phyloP scores from a whole-genome alignment of 2,888 invertebrate species.

The Osedax fenrisi region DNA sequence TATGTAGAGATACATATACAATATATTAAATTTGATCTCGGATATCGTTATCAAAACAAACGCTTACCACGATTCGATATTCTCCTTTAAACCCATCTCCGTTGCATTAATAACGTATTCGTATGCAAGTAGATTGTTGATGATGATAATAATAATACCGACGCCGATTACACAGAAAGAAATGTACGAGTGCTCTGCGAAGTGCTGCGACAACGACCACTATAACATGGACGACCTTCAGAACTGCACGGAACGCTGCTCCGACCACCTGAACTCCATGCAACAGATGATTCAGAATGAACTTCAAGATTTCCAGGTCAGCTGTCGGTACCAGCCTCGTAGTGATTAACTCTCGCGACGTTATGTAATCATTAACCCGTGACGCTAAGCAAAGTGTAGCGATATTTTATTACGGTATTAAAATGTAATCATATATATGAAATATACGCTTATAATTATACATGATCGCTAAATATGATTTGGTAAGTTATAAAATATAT shows the following conservation, averaged over 20 bases:
- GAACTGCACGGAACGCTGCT: slow-evolving; percentile 71
- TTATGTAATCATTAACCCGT: not conserved
- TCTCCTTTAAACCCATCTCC: too few relatives aligned
- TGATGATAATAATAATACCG: too few relatives aligned
- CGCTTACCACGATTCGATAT: too few relatives aligned
- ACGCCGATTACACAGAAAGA: too few relatives aligned
- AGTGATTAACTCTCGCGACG: not conserved
- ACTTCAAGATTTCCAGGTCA: slow-evolving; percentile 55
- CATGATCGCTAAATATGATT: too few relatives aligned
- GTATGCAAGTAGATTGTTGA: too few relatives aligned
- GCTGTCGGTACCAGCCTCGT: not conserved
- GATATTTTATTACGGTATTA: slow-evolving; percentile 3
- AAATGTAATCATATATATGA: not conserved
- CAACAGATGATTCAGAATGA: slow-evolving; percentile 64
- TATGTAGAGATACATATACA: too few relatives aligned
- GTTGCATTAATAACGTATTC: too few relatives aligned
- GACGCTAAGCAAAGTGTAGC: not conserved
- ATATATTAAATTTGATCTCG: too few relatives aligned
- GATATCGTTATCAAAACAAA: too few relatives aligned
- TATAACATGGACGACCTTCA: slow-evolving; percentile 67
- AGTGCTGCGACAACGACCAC: slow-evolving; percentile 68
- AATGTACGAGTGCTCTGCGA: slow-evolving; percentile 79
- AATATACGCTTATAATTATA: not conserved
- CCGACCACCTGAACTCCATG: slow-evolving; percentile 62
- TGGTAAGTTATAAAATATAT: too few relatives aligned